These are phyloP conservation scores for Trypoxylus dichotomus DNA, from an alignment of 1,140 invertebrate genomes.

Conservation along the genomic window DNA sequence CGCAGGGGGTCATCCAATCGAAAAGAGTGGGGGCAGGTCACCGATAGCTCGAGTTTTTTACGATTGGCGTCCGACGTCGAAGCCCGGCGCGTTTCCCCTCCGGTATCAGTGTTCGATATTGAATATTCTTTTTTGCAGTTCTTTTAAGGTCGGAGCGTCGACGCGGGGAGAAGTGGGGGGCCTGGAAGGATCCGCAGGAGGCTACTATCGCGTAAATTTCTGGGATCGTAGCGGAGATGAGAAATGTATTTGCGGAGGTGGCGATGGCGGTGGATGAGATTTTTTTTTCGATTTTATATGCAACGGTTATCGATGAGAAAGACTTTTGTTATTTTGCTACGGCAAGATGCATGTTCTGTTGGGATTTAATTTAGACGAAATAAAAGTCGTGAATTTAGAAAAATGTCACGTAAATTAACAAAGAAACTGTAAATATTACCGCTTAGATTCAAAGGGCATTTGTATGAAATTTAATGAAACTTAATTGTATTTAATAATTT, in stretches of 20 bases:
- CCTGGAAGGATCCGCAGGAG: not conserved
- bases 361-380: no score
- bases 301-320: no score
- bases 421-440: no score
- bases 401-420: no score
- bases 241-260: not conserved
- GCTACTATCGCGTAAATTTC: constrained; percentile 6
- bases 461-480: no score
- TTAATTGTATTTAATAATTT: no score
- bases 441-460: no score
- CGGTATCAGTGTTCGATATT: constrained; percentile 17
- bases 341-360: no score
- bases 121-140: constrained; percentile 22
- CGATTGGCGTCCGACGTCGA: constrained; percentile 19
- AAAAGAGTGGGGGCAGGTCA: constrained; percentile 19
- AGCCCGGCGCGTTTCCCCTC: not conserved
- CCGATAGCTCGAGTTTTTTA: constrained; percentile 25
- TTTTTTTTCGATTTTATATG: not conserved
- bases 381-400: no score
- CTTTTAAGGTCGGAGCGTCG: constrained; percentile 26
- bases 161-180: not conserved
- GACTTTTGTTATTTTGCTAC: no score
- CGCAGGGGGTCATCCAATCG: constrained; percentile 14
- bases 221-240: not conserved
- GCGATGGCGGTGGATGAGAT: not conserved